Conservation (phyloP, 2,113 vertebrate genomes). For the Colinus virginianus region DNA sequence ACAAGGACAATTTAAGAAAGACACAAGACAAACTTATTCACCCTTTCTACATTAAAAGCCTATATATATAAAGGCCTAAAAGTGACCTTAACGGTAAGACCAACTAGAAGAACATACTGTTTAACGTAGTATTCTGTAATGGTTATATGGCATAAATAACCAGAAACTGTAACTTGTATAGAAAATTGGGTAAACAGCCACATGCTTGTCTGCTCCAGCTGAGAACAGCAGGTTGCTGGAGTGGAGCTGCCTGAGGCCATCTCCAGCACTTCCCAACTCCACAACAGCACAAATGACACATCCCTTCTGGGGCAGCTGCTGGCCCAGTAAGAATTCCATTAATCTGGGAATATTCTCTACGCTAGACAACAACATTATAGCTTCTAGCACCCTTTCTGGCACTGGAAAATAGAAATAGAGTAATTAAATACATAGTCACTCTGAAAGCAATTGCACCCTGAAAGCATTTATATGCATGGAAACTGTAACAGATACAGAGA, state of each 20-base stretch:
- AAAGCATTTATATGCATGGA: too few species aligned
- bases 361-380: too few species aligned
- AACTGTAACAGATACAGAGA: too few species aligned
- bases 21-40: neutral
- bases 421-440: neutral
- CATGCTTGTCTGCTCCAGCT: neutral
- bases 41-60: neutral
- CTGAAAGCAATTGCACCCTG: too few species aligned
- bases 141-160: neutral
- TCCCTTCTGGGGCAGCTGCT: neutral
- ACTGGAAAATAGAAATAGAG: neutral
- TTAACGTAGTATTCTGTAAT: neutral
- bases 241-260: neutral
- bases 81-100: accelerated
- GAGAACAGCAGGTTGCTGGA: neutral
- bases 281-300: accelerated
- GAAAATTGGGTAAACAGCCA: too few species aligned
- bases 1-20: neutral
- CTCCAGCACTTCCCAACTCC: neutral
- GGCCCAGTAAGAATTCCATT: neutral
- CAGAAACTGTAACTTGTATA: neutral
- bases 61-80: neutral
- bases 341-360: neutral
- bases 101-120: neutral
- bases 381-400: neutral